Conservation (phyloP, 2,797 vertebrate species). For the Pelobates cultripes region DNA sequence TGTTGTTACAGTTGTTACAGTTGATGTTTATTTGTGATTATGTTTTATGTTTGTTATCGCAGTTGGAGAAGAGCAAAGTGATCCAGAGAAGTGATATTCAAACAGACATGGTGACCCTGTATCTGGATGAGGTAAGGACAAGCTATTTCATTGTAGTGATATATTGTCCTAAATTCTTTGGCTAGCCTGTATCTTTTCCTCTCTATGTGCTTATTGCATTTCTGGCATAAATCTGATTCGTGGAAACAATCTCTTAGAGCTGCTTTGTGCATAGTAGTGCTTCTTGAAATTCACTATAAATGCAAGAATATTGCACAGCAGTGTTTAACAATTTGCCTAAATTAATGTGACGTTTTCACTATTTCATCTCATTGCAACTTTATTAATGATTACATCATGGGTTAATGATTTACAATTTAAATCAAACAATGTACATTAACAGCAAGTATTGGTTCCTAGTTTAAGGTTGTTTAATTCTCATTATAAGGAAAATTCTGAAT, state of each 20-base stretch:
- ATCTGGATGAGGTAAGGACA: conserved; percentile 61
- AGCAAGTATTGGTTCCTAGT: too few species aligned
- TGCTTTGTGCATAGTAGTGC: neutral
- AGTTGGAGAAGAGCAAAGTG: conserved; percentile 63
- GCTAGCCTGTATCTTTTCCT: neutral
- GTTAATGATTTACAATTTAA: too few species aligned
- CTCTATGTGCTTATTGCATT: neutral
- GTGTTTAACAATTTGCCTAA: too few species aligned
- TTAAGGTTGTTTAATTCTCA: too few species aligned
- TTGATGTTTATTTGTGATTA: neutral
- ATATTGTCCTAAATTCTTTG: neutral
- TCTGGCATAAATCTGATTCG: neutral
- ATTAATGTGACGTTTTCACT: too few species aligned
- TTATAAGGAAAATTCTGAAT: too few species aligned
- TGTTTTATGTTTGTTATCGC: conserved; percentile 33
- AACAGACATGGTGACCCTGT: conserved; percentile 58
- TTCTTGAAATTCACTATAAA: neutral
- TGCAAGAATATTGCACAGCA: too few species aligned
- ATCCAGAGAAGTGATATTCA: conserved; percentile 65
- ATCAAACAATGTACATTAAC: too few species aligned
- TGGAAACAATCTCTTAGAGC: neutral
- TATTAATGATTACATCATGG: too few species aligned
- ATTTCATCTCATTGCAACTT: too few species aligned
- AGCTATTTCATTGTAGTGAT: neutral
- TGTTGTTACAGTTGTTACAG: too few species aligned